Conservation (phyloP, 2,797 vertebrate genomes). For the Sebastes cheni region DNA sequence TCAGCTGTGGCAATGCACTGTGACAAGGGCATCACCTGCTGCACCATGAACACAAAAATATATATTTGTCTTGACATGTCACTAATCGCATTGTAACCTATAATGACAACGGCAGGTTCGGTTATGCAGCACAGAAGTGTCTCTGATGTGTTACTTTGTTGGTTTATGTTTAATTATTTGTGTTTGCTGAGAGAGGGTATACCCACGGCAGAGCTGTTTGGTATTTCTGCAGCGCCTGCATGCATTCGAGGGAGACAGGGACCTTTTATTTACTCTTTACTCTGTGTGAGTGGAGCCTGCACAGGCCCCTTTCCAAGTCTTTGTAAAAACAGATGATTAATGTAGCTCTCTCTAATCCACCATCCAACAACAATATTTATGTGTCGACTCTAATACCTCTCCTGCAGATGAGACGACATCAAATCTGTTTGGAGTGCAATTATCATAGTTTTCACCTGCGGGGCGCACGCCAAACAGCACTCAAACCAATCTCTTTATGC, state of each 20-base stretch:
- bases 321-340: slow-evolving; percentile 51
- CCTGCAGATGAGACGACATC: slow-evolving; percentile 40
- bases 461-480: slow-evolving; percentile 29
- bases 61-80: slow-evolving; percentile 38
- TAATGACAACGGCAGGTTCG: not conserved
- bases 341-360: slow-evolving; percentile 39
- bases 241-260: slow-evolving; percentile 31
- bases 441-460: slow-evolving; percentile 45
- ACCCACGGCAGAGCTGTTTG: slow-evolving; percentile 25
- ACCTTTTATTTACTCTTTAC: slow-evolving; percentile 50
- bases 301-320: slow-evolving; percentile 34
- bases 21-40: slow-evolving; percentile 74
- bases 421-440: slow-evolving; percentile 54
- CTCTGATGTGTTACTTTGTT: slow-evolving; percentile 26
- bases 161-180: slow-evolving; percentile 40
- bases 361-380: slow-evolving; percentile 45
- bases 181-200: slow-evolving; percentile 25
- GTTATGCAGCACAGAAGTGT: not conserved
- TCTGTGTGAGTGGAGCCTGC: slow-evolving; percentile 17
- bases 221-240: slow-evolving; percentile 35
- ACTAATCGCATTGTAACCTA: slow-evolving; percentile 4
- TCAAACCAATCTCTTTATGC: slow-evolving; percentile 26
- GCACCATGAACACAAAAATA: slow-evolving; percentile 36
- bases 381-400: slow-evolving; percentile 30
- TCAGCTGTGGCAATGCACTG: slow-evolving; percentile 57